These are phyloP conservation scores for Drosophila pseudotalamancana DNA, from an alignment of 2,888 invertebrate species.

Conservation along the genomic window DNA sequence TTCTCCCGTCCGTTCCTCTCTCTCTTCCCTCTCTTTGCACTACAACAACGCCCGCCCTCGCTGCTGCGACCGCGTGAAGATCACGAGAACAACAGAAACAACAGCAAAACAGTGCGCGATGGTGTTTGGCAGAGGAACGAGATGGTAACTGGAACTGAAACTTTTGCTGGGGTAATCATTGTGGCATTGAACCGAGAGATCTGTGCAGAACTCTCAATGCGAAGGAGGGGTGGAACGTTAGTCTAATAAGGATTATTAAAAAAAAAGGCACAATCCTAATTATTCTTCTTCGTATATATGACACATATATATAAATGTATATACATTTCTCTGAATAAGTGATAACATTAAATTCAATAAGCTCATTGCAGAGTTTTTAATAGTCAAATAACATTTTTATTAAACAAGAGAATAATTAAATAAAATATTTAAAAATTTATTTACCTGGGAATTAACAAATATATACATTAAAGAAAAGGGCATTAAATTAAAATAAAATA, in stretches of 20 bases:
- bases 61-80: slow-evolving; percentile 54
- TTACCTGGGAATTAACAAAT: no score
- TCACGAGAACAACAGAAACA: slow-evolving; percentile 48
- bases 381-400: not conserved
- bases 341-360: not conserved
- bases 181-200: slow-evolving; percentile 39
- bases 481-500: not conserved
- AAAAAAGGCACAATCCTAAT: slow-evolving; percentile 6
- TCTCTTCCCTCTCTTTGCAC: not conserved
- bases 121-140: slow-evolving; percentile 41
- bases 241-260: not conserved
- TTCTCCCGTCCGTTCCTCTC: not conserved
- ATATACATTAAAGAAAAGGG: not conserved
- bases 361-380: no score
- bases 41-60: slow-evolving; percentile 15
- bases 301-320: not conserved
- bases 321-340: not conserved
- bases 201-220: slow-evolving; percentile 3
- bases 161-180: slow-evolving; percentile 30
- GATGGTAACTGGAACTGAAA: slow-evolving; percentile 59
- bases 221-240: slow-evolving; percentile 17
- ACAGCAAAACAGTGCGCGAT: slow-evolving; percentile 25
- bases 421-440: no score
- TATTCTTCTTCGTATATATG: not conserved
- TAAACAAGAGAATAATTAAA: not conserved